Evolutionary conservation across 2,888 invertebrate species (phyloP).

Genomic region (Drosophila crucigera): DNA sequence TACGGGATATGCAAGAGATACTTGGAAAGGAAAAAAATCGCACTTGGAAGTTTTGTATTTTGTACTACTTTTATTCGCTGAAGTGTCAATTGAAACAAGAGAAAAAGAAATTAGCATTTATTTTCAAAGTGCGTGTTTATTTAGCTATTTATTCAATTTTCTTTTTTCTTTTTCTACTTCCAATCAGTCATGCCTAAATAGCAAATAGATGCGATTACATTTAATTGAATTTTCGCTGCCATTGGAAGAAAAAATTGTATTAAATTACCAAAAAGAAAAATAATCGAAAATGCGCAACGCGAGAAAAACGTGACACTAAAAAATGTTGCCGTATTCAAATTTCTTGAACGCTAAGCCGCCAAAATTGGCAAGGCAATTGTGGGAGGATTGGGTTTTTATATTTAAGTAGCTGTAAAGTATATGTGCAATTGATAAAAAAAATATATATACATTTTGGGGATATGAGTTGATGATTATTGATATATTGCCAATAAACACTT

Average conservation of each 20-base stretch:
- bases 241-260: constrained; percentile 48
- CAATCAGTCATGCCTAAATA: constrained; percentile 71
- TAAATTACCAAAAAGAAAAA: constrained; percentile 67
- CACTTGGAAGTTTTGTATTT: constrained; percentile 7
- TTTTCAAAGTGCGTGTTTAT: constrained; percentile 71
- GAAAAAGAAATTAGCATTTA: constrained; percentile 71
- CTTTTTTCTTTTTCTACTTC: constrained; percentile 20
- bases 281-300: constrained; percentile 65
- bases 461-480: background rate
- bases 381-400: constrained; percentile 35
- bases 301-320: constrained; percentile 69
- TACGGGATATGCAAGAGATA: constrained; percentile 12
- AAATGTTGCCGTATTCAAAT: constrained; percentile 74
- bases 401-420: constrained; percentile 20
- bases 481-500: background rate
- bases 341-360: constrained; percentile 46
- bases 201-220: constrained; percentile 82
- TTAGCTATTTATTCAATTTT: constrained; percentile 77
- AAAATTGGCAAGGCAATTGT: constrained; percentile 48
- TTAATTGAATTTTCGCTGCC: constrained; percentile 79
- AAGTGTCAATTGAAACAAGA: constrained; percentile 57
- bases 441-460: constrained; percentile 7
- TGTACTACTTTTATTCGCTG: constrained; percentile 13
- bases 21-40: constrained; percentile 23
- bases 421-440: constrained; percentile 18